Evolutionary conservation across 2,113 vertebrate genomes (phyloP), one percentile per base, ranked within the genome.

Genomic region (Gasterosteus aculeatus): DNA sequence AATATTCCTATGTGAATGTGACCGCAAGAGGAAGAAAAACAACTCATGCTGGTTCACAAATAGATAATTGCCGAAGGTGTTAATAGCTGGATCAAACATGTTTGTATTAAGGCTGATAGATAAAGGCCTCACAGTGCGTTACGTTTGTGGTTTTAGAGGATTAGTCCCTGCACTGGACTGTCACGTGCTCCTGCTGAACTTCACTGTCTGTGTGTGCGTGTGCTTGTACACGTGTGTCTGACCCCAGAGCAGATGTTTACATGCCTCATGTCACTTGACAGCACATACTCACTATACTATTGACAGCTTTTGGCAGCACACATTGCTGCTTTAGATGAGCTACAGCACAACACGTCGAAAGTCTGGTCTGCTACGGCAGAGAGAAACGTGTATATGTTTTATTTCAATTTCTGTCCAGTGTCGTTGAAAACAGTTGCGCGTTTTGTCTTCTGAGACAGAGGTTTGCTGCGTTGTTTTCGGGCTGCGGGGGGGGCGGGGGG

Each of bases 41-140:
- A 61, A 2, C 29, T 53, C 9, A 15, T 22, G 39, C 33, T 39
- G n/a, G 57, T 67, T 59, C 38, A 72, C 41, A 39, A 29, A 74
- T 9, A 77, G 69, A 80, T 83, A 65, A 80, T 69, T 88, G 67
- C 89, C 87, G 38, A 74, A 66, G 22, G 62, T 72, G 78, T 84
- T 87, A 73, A 91, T 85, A 11, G 56, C 72, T 65, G 78, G 78
- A 91, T 90, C 66, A 81, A 71, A 84, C 84, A 64, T 69, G 49
- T 89, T 89, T 75, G 90, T 91, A 88, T 88, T 85, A 77, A 67
- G 67, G 74, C 72, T 81, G 82, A 85, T 78, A 69, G 81, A 87
- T 86, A 89, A 86, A 80, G 75, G 72, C 65, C 66, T 82, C 67
- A 68, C 68, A 69, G 58, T 69, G 49, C 78, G 82, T 81, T 87